Percentiles rank a stretch among this genome's conserved stretches.
These are phyloP conservation scores for Charadrius vociferus DNA, from an alignment of 2,113 vertebrate genomes.

Conservation along the genomic window DNA sequence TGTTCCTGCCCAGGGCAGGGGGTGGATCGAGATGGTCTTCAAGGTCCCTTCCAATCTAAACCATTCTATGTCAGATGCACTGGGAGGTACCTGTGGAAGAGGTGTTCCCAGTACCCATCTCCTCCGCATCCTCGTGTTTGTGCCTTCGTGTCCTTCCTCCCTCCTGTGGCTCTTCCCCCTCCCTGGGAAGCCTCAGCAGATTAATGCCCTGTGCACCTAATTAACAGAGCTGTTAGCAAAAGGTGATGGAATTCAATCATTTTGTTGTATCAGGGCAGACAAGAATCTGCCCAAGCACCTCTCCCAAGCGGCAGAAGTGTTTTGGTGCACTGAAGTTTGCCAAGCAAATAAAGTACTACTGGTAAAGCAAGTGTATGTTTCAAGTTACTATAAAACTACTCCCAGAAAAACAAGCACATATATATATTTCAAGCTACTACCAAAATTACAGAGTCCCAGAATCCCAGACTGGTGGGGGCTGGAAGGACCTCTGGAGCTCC, in stretches of 20 bases:
- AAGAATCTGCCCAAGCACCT: not conserved
- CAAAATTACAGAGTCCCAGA: not conserved
- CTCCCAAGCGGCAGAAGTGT: not conserved
- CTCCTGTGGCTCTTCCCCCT: not conserved
- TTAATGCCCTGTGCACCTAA: accelerated
- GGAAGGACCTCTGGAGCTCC: too few species aligned
- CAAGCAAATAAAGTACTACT: not conserved
- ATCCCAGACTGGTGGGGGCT: too few species aligned
- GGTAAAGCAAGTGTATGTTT: not conserved
- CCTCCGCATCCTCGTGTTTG: not conserved
- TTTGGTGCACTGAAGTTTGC: not conserved
- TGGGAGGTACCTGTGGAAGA: not conserved
- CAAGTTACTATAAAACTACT: not conserved
- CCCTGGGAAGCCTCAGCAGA: not conserved
- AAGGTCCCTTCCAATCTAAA: too few species aligned
- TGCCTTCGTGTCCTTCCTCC: not conserved
- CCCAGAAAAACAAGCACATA: not conserved
- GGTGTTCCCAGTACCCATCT: not conserved
- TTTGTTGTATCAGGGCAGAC: not conserved
- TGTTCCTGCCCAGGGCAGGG: too few species aligned
- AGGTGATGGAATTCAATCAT: not conserved
- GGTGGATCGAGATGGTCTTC: too few species aligned
- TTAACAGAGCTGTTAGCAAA: not conserved
- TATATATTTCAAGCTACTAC: accelerated
- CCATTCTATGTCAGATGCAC: not conserved